Base-by-base conservation (phyloP, 2,797 vertebrate genomes). In the Lutjanus argentimaculatus region DNA sequence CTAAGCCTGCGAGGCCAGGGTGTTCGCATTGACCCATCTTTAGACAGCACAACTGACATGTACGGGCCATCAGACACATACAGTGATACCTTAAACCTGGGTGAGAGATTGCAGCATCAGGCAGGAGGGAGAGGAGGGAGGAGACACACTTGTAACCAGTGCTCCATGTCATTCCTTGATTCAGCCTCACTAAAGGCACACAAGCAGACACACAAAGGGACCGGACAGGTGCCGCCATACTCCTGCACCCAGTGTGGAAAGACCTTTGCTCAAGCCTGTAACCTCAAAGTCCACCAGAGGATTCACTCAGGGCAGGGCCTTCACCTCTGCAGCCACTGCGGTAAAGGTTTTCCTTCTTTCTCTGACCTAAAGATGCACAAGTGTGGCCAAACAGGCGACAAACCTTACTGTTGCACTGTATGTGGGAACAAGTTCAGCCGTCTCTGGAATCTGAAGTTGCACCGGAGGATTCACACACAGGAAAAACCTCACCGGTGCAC, bases 381-480 rank as follows among this genome's bases (percentile, higher is more conserved):
- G 61, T 96, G 96, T 72, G 93, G 92, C 67, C 94, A 94, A 65
- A 87, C 86, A 0, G 91, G 90, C 0, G 95, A 96, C 80, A 96
- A 96, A 78, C 96, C 95, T 0, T 96, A 95, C 72, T 93, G 93
- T 84, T 96, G 96, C 89, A 84, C 90, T 0, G 88, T 96, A 0
- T 96, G 96, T 7, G 96, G 96, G 43, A 96, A 96, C 88, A 95
- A 95, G 83, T 96, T 96, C 85, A 96, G 96, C 70, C 95, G 96
- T 4, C 92, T 96, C 14, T 96, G 96, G 96, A 96, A 96, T 82
- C 92, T 96, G 17, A 96, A 96, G 88, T 77, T 96, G 82, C 96
- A 96, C 80, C 92, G 90, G 55, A 95, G 96, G 63, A 96, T 96
- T 84, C 96, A 96, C 84, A 96, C 96, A 0, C 96, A 96, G 86